phyloP scores from a whole-genome alignment of 2,113 vertebrate genomes.

The Gnathonemus longibarbis region DNA sequence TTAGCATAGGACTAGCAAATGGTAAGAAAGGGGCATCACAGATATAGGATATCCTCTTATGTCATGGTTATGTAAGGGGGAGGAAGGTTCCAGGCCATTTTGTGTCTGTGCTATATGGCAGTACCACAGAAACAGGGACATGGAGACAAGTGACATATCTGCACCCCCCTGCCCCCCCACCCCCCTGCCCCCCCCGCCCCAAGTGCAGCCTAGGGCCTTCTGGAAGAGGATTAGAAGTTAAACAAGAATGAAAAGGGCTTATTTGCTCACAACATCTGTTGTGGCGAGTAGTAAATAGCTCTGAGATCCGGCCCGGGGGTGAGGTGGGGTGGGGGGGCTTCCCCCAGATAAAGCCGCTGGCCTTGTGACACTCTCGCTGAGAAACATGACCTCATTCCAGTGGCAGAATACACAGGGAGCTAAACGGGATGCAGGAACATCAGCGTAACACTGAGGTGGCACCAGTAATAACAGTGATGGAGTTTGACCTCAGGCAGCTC shows the following conservation, averaged over 20 bases:
- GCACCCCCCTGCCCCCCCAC: not conserved
- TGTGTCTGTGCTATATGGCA: not conserved
- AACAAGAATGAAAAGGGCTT: slow-evolving; percentile 1
- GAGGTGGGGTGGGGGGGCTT: not conserved
- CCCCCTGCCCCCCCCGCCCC: not conserved
- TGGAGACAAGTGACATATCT: not conserved
- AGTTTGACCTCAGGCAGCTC: not conserved
- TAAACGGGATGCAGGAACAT: not conserved
- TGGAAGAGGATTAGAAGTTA: slow-evolving; percentile 10
- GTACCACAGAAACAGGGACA: not conserved
- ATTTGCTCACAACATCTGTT: slow-evolving; percentile 10
- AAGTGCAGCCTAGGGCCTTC: not conserved
- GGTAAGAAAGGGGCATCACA: not conserved
- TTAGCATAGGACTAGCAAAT: not conserved
- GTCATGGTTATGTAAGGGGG: not conserved
- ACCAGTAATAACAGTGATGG: not conserved
- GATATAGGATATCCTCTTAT: not conserved
- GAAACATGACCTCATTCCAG: not conserved
- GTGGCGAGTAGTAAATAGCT: slow-evolving; percentile 3
- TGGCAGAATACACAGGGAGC: not conserved
- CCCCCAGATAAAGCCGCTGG: not conserved
- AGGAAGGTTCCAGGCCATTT: not conserved
- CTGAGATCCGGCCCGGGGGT: not conserved
- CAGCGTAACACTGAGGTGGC: not conserved
- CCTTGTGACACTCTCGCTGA: not conserved